phyloP scores from a whole-genome alignment of 2,888 invertebrate species.

The Phaonia tiefii region DNA sequence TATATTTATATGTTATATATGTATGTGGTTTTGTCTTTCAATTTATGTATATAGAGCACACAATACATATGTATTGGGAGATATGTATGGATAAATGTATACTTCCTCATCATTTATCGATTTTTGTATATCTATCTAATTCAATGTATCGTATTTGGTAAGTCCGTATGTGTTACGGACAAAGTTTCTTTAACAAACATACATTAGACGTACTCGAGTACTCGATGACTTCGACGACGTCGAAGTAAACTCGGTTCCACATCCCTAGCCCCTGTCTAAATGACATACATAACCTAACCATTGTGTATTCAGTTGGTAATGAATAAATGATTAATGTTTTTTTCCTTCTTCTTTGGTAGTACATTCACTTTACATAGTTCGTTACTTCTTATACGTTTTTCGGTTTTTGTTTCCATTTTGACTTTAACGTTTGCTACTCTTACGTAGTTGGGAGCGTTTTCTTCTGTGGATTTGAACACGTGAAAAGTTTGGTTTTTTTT shows the following conservation, averaged over 20 bases:
- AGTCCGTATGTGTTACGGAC: not conserved
- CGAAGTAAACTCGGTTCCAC: too few relatives aligned
- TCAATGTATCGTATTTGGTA: too few relatives aligned
- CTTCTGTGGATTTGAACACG: too few relatives aligned
- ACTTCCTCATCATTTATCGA: too few relatives aligned
- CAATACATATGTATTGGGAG: too few relatives aligned
- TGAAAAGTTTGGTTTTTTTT: constrained; percentile 11
- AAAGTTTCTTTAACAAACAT: constrained; percentile 8
- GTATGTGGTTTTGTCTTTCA: too few relatives aligned
- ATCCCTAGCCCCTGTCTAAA: not conserved
- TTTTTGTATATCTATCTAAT: too few relatives aligned
- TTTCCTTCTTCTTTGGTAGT: constrained; percentile 22
- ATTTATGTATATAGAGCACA: too few relatives aligned
- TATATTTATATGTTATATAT: too few relatives aligned
- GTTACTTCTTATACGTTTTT: not conserved
- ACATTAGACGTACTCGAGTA: constrained; percentile 4
- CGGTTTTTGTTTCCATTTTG: not conserved
- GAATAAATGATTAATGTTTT: constrained; percentile 40
- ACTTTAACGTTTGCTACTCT: not conserved
- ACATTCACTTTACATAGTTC: not conserved
- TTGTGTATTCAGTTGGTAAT: constrained; percentile 30
- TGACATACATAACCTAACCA: not conserved
- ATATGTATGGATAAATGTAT: too few relatives aligned
- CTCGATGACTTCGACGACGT: too few relatives aligned
- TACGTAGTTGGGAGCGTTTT: not conserved